phyloP scores from a whole-genome alignment of 2,797 vertebrate genomes.

The Stomatorhinus walkeri region DNA sequence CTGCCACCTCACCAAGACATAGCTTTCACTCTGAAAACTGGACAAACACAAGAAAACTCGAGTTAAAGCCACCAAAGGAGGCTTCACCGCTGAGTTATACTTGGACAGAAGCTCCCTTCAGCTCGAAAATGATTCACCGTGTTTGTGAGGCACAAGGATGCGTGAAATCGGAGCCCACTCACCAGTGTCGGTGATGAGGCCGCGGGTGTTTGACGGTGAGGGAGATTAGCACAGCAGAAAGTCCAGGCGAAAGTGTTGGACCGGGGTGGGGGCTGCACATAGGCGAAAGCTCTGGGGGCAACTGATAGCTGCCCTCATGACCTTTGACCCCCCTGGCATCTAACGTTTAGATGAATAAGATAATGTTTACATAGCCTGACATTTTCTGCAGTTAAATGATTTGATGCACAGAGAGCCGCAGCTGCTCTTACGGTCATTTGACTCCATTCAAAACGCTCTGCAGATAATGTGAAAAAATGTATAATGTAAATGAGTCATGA shows the following conservation, averaged over 20 bases:
- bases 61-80: neutral
- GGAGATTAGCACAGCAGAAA: slow-evolving; percentile 53
- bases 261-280: slow-evolving; percentile 34
- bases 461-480: neutral
- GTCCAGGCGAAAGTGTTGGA: slow-evolving; percentile 56
- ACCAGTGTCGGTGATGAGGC: slow-evolving; percentile 30
- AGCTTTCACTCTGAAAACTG: neutral
- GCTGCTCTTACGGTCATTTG: neutral
- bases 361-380: slow-evolving; percentile 25
- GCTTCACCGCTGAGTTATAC: neutral
- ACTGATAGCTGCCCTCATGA: slow-evolving; percentile 50
- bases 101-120: neutral
- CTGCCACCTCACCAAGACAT: neutral
- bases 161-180: neutral
- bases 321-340: slow-evolving; percentile 46
- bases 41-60: neutral
- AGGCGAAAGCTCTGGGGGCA: slow-evolving; percentile 40
- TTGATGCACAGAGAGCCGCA: neutral
- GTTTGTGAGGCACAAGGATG: neutral
- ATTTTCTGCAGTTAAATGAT: neutral
- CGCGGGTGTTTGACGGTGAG: slow-evolving; percentile 42
- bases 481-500: slow-evolving; percentile 5
- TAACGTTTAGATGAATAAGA: slow-evolving; percentile 51
- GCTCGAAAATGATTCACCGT: neutral
- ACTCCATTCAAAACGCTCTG: neutral